Base-by-base conservation (phyloP, 2,113 vertebrate species). In the Limnothrissa miodon region DNA sequence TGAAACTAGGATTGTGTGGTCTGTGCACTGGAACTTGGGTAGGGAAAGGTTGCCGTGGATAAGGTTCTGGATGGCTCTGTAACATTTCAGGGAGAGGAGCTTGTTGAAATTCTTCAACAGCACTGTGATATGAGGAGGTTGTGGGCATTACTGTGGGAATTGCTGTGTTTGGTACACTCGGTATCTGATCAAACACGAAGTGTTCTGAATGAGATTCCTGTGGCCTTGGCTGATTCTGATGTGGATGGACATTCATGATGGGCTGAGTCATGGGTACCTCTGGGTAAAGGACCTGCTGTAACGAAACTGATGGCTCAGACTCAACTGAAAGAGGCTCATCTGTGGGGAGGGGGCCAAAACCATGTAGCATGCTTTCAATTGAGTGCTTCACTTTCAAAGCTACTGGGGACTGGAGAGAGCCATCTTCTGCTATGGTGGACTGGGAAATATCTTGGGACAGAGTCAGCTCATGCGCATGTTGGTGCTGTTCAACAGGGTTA, bases 311-410 rank as follows among this genome's bases (percentile, higher is more conserved):
- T 10, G 39, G 59, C 39, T 92, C 86, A 0, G 59, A 23, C 83
- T 90, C 86, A 7, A 81, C 53, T 44, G 21, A 25, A 39, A 83
- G 83, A 21, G 84, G 87, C 45, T 79, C 86, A 17, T 84, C 10
- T 74, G 66, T 15, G 2, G 80, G 81, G 39, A 39, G 59, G 51
- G 80, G 80, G 19, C 86, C 80, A 46, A 83, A 62, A 33, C 86
- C 82, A 33, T 88, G 88, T 39, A 90, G 36, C 42, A 92, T 91
- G 82, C 81, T 89, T 80, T 93, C 88, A 19, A 91, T 19, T 1
- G 89, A 86, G 46, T 87, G 45, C 23, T 89, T 81, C 11, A 86
- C 78, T 23, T 45, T 87, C 42, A 74, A 81, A 11, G 62, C 44
- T 25, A 59, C 70, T 39, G 79, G 6, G 44, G 78, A 25, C 33